These are phyloP conservation scores for Conomelus anceps DNA, from an alignment of 2,888 invertebrate genomes.

Conservation along the genomic window DNA sequence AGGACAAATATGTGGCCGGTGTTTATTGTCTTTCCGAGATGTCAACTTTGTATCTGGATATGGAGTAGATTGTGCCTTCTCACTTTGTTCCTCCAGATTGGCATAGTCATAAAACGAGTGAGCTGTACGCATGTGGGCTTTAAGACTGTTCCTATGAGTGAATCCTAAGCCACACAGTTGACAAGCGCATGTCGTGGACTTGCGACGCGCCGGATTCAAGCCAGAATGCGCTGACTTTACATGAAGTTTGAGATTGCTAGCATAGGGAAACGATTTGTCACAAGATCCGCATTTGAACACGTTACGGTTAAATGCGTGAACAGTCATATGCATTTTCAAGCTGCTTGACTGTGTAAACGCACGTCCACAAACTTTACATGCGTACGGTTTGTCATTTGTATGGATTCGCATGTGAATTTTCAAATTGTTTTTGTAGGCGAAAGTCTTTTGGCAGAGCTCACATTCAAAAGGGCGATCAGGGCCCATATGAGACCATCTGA, in stretches of 20 bases:
- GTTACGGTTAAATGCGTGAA: background rate
- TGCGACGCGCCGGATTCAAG: background rate
- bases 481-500: background rate
- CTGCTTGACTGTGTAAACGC: background rate
- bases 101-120: background rate
- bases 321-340: background rate
- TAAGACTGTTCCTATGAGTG: background rate
- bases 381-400: background rate
- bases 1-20: background rate
- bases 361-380: background rate
- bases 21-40: background rate
- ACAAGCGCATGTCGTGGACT: background rate
- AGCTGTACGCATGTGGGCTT: background rate
- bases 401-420: background rate
- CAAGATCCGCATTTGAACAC: background rate
- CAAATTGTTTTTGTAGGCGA: background rate
- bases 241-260: background rate
- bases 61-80: background rate
- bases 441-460: background rate
- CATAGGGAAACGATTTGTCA: background rate
- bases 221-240: background rate
- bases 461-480: background rate
- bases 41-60: background rate
- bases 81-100: background rate
- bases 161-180: background rate